Evolutionary conservation across 2,797 vertebrate species (phyloP).

Genomic region (Chromobotia macracanthus): DNA sequence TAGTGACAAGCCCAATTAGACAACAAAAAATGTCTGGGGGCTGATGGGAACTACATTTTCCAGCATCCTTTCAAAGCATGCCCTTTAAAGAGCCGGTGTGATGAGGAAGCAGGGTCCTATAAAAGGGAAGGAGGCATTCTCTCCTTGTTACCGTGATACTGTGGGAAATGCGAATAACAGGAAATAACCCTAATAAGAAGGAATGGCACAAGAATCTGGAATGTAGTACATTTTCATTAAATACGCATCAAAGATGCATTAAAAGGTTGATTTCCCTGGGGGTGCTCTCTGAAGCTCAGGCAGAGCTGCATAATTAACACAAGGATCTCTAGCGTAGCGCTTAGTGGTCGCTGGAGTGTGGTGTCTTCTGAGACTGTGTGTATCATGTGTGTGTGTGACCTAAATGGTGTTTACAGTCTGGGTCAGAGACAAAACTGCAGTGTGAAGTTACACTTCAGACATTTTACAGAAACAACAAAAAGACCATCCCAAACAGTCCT

Average conservation of each 20-base stretch:
- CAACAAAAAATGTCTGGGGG: slow-evolving; percentile 12
- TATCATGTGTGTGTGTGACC: slow-evolving; percentile 13
- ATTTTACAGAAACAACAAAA: slow-evolving; percentile 34
- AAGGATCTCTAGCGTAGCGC: slow-evolving; percentile 60
- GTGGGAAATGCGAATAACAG: slow-evolving; percentile 56
- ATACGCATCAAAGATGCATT: slow-evolving; percentile 80
- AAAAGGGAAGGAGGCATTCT: not conserved
- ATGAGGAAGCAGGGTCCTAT: not conserved
- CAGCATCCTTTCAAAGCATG: not conserved
- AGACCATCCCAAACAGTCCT: slow-evolving; percentile 4
- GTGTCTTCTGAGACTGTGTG: slow-evolving; percentile 56
- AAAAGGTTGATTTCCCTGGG: slow-evolving; percentile 80
- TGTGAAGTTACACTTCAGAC: slow-evolving; percentile 19
- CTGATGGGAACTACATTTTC: not conserved
- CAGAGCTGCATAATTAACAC: slow-evolving; percentile 74
- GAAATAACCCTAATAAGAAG: slow-evolving; percentile 73
- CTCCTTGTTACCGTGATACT: slow-evolving; percentile 13
- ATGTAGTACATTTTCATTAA: slow-evolving; percentile 83
- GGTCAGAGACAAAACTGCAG: slow-evolving; percentile 2
- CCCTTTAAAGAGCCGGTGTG: not conserved
- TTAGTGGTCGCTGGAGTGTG: slow-evolving; percentile 60
- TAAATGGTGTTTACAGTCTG: not conserved
- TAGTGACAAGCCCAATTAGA: slow-evolving; percentile 15
- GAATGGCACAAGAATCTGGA: slow-evolving; percentile 71
- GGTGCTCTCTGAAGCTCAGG: slow-evolving; percentile 65